Percentiles rank a stretch among this genome's conserved stretches.
Conservation (phyloP, 2,113 vertebrate genomes). For the Gulo gulo region DNA sequence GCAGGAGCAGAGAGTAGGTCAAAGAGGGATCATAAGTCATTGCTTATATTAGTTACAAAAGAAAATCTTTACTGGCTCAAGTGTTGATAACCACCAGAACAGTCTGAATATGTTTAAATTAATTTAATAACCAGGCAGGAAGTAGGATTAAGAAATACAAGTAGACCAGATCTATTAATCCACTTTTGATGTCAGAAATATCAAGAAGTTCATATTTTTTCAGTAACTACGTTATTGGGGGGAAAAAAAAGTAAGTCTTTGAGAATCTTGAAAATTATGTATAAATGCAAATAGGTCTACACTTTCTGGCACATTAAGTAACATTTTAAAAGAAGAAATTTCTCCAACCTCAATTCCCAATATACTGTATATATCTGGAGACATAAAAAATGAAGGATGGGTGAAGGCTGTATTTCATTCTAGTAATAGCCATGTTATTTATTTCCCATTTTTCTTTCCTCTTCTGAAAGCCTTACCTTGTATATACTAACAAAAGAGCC, state of each 20-base stretch:
- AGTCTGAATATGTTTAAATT: conserved; percentile 2
- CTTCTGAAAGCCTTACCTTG: conserved; percentile 88
- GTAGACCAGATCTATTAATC: not conserved
- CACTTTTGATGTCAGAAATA: not conserved
- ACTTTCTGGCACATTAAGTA: not conserved
- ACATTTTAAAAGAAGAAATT: conserved; percentile 19
- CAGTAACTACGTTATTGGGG: not conserved
- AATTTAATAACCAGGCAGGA: not conserved
- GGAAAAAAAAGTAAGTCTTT: not conserved
- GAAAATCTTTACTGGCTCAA: not conserved
- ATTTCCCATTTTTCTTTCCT: not conserved
- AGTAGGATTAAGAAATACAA: not conserved
- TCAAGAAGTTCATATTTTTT: conserved; percentile 11
- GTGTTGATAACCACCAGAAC: not conserved
- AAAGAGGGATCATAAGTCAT: not conserved
- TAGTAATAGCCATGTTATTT: not conserved
- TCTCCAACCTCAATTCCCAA: not conserved
- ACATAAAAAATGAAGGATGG: not conserved
- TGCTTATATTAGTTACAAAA: not conserved
- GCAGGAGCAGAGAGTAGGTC: not conserved
- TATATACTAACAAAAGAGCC: conserved; percentile 99
- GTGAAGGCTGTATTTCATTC: not conserved
- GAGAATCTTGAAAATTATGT: not conserved
- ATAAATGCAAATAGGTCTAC: not conserved
- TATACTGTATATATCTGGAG: not conserved